Evolutionary conservation across 2,888 invertebrate genomes (phyloP), one percentile per base, ranked within the genome.

Genomic region (Phortica magna): DNA sequence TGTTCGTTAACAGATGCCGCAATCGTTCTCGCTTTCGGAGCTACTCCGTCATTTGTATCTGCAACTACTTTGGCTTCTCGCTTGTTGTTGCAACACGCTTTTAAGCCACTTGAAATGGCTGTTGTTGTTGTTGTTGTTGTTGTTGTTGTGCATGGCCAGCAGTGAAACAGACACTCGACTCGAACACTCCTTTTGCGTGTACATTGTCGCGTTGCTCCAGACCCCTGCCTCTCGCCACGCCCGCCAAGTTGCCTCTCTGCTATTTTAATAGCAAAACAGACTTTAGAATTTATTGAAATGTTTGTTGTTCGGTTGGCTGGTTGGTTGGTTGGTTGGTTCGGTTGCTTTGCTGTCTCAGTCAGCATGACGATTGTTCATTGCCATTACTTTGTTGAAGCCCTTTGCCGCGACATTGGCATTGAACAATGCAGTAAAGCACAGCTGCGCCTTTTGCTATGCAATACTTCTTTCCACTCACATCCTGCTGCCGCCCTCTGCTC

Each of bases 161-260:
- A 48, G 70, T 48, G 39, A 53, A 72, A 55, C 71, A 55, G 31
- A 65, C 22, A 65, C 82, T 84, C 55, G 17, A 55, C 55, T 55
- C n/a, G 9, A n/a, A n/a, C 88, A 88, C 88, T 85, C 85, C 85
- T 87, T 88, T 85, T 83, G 81, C 88, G 78, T 85, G 85, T 85
- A 76, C 87, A 88, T n/a, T 42, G 19, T 17, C 31, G 65, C 65
- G n/a, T 42, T 42, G 31, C 31, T 31, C 17, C 17, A 17, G 10
- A 59, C 17, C 22, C 9, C 61, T 22, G 9, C 19, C 61, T 7
- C 9, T 9, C 14, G 43, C 43, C 68, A 68, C 68, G 68, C 68
- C 68, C 39, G 14, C 14, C 22, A 64, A 2, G 19, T 43, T 73
- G 73, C 59, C 57, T n/a, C 10, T 12, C 9, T n/a, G 65, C 65